Evolutionary conservation across 37 sponge, comb jelly and placozoan genomes (phyloP).

Genomic region (Beroe ovata): DNA sequence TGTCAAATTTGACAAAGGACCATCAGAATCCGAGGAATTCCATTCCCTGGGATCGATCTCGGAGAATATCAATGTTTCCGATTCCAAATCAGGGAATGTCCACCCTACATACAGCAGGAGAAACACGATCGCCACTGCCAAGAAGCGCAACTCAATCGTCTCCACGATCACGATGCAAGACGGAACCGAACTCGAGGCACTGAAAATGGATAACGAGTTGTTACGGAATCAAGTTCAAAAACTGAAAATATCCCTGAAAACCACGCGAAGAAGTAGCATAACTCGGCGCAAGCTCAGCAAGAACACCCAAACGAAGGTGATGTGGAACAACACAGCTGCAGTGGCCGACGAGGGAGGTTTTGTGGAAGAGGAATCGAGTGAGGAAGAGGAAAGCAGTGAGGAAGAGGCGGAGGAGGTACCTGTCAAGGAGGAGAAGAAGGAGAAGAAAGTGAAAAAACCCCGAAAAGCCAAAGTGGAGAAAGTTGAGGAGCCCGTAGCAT

Average conservation of each 20-base stretch:
- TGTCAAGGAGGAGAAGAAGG: neutral
- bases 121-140: neutral
- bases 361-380: neutral
- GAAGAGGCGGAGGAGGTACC: neutral
- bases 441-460: neutral
- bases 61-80: neutral
- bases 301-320: conserved; percentile 19
- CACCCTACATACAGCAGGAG: neutral
- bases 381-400: neutral
- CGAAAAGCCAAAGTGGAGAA: neutral
- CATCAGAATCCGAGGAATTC: neutral
- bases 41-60: neutral
- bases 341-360: neutral
- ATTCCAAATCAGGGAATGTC: neutral
- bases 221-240: neutral
- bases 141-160: neutral
- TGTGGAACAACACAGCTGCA: neutral
- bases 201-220: conserved; percentile 43
- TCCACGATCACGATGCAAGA: conserved; percentile 58
- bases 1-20: conserved; percentile 2
- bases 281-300: neutral
- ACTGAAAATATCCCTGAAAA: conserved; percentile 18
- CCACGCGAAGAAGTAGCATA: neutral
- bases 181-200: conserved; percentile 24
- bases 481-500: neutral